Base-by-base conservation (phyloP, 2,797 vertebrate genomes). In the Crocodylus rhombifer region DNA sequence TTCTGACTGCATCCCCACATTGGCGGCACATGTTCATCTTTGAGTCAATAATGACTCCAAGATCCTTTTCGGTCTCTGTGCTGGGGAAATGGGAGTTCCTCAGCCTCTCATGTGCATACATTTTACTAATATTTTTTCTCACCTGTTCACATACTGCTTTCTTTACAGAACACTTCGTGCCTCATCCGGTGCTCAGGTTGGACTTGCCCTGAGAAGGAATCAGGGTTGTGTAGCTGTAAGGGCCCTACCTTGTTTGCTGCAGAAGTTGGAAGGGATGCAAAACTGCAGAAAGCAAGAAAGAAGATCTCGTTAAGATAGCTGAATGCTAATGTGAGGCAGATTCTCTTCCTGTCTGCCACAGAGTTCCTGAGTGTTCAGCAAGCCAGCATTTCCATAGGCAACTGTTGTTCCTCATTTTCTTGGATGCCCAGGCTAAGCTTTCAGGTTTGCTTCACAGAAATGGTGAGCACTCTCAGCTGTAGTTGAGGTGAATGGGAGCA, bases 291-390 rank as follows among this genome's bases (percentile, higher is more conserved):
- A 71, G 18, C 14, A 75, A 51, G 87, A 69, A 87, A 57, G 63
- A 81, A 87, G 65, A 88, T 85, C 71, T 93, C 42, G 10, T 51
- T 51, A 10, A 51, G 42, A 51, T 51, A 51, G 42, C 42, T 51
- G 42, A 51, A 51, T 51, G 42, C 67, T 26, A 67, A 11, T 71
- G 26, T 2, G 3, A 88, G 82, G 80, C 84, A 18, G 2, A 6
- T 90, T 95, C 0, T 36, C 88, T 93, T 62, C 23, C 88, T 87
- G 14, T 88, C 71, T 91, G 77, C 77, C 78, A 82, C n/a, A 84
- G 33, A 6, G 1, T n/a, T 90, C 61, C 57, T 93, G 67, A 61
- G 80, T 93, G 64, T 69, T 82, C 58, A 28, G 23, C 71, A 80
- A 95, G 21, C 36, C 74, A 78, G 82, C 77, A 60, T 1, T 1